A percentile compares a stretch with the other conserved stretches of the same genome.
phyloP scores from a whole-genome alignment of 2,888 invertebrate genomes.

The Magallana nippona region DNA sequence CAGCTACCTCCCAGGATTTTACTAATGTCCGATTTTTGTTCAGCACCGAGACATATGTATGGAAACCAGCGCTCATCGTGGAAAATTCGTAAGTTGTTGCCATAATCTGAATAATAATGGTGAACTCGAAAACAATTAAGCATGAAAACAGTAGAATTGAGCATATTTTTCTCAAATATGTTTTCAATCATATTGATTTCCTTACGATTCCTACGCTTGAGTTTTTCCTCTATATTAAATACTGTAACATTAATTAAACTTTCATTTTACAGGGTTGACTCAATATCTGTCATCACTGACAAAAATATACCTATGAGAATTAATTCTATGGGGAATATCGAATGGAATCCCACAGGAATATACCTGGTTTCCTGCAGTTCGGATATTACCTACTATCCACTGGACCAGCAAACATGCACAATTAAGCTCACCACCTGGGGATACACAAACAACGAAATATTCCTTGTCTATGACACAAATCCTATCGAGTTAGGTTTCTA shows the following conservation, averaged over 20 bases:
- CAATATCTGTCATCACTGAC: slow-evolving; percentile 55
- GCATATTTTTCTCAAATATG: too few relatives aligned
- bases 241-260: too few relatives aligned
- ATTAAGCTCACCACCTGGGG: slow-evolving; percentile 57
- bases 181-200: too few relatives aligned
- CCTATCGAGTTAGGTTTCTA: slow-evolving; percentile 40
- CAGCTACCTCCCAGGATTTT: slow-evolving; percentile 43
- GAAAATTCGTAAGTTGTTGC: slow-evolving; percentile 55
- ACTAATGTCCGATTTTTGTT: slow-evolving; percentile 54
- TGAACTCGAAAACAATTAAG: too few relatives aligned
- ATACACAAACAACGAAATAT: slow-evolving; percentile 53
- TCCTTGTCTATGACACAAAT: background rate
- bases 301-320: slow-evolving; percentile 54
- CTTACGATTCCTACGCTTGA: too few relatives aligned
- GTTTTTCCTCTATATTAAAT: too few relatives aligned
- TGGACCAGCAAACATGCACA: slow-evolving; percentile 55
- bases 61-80: slow-evolving; percentile 55
- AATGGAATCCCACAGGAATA: slow-evolving; percentile 55
- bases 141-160: too few relatives aligned
- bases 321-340: slow-evolving; percentile 39
- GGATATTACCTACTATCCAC: slow-evolving; percentile 56
- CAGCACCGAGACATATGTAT: slow-evolving; percentile 50
- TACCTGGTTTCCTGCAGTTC: slow-evolving; percentile 54
- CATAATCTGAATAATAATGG: background rate
- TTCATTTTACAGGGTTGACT: slow-evolving; percentile 49